Base-by-base conservation (phyloP, 2,797 vertebrate genomes). In the Strix occidentalis region DNA sequence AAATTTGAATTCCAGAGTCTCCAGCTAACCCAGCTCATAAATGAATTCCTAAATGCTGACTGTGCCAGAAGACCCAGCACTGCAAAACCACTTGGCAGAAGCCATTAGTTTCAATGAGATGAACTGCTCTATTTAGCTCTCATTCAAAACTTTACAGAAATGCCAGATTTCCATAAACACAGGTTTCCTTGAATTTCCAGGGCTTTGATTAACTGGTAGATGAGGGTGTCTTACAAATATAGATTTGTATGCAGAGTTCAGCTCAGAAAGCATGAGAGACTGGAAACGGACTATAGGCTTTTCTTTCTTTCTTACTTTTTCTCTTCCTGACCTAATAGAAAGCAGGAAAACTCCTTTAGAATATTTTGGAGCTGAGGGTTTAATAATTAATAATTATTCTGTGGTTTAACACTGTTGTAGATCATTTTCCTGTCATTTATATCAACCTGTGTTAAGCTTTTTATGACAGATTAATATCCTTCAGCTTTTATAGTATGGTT, bases 31-130 rank as follows among this genome's bases (percentile, higher is more conserved):
- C 97, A 98, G 98, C 98, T 98, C 98, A 98, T 99, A 99, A 99
- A 99, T 98, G 99, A 98, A 98, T 98, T 99, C 98, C 98, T 99
- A 98, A 99, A 99, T 98, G 98, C 98, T 98, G 97, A 99, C 98
- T 98, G 98, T 98, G 98, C 99, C 98, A 98, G 98, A 98, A 99
- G 98, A 98, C 98, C 97, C 95, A 96, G 98, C 97, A 94, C 98
- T 98, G 98, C 98, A 98, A 99, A 99, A 98, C 98, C 97, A 96
- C 98, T 98, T 99, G 98, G 98, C 98, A 99, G 98, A 98, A 98
- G 96, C 91, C 97, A 97, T 98, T 96, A 97, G 85, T 96, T 98
- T 98, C 98, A 99, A 98, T 98, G 98, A 98, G 98, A 98, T 99
- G 98, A 98, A 98, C 97, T 97, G 97, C 97, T 98, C 98, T 98